These are phyloP conservation scores for Hartigia nigra DNA, from an alignment of 2,888 invertebrate genomes.

Conservation along the genomic window DNA sequence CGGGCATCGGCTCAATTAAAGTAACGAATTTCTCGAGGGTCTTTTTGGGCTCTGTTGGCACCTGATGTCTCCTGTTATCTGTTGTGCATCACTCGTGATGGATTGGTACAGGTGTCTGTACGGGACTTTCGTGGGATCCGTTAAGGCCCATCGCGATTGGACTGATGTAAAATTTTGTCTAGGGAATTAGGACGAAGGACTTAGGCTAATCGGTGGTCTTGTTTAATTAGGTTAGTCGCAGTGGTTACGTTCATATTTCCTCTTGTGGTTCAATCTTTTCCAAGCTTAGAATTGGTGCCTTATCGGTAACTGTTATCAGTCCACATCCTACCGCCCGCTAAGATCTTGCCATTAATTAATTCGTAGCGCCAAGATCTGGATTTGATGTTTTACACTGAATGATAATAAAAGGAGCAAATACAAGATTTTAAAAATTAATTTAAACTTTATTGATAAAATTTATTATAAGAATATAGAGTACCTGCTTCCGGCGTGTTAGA, in stretches of 20 bases:
- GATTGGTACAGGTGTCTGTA: constrained; percentile 53
- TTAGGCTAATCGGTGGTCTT: background rate
- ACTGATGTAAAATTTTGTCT: background rate
- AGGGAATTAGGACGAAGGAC: background rate
- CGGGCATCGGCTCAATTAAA: constrained; percentile 3
- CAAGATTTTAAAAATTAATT: background rate
- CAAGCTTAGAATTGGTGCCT: background rate
- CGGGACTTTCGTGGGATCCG: constrained; percentile 30
- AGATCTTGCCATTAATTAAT: background rate
- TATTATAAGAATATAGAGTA: background rate
- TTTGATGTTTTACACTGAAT: background rate
- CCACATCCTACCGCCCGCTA: background rate
- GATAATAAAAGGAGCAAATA: background rate
- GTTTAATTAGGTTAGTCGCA: background rate
- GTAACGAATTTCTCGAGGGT: background rate
- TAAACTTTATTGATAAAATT: too few species aligned
- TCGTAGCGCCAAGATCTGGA: background rate
- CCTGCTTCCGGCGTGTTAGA: background rate
- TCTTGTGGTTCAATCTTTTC: background rate
- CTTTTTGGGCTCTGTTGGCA: background rate
- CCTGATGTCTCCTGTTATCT: constrained; percentile 49
- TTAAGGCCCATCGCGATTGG: background rate
- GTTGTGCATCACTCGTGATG: constrained; percentile 51
- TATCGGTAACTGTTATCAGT: background rate
- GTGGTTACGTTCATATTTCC: background rate